Base-by-base conservation (phyloP, 1,140 invertebrate genomes). In the Drosophila jambulina region DNA sequence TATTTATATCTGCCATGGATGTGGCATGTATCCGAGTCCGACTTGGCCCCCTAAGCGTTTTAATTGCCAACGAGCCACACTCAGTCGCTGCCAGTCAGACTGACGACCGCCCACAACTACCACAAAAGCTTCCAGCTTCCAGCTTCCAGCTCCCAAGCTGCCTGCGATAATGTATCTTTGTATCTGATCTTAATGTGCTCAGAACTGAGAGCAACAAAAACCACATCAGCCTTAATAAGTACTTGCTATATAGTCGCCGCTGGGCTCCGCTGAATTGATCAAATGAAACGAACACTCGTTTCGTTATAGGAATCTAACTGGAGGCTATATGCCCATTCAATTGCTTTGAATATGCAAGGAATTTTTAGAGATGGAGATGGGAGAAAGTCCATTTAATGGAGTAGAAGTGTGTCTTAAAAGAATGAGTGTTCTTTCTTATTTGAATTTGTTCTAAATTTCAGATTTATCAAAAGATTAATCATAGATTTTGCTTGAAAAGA, bases 181-280 rank as follows among this genome's bases (percentile, higher is more conserved):
- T 88, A 88, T 88, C 84, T 88, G 85, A 88, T 88, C 84, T 88
- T 88, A 90, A 90, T 88, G 84, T 78, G 80, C 70, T 54, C 65
- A 71, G 72, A 64, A 57, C 57, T 15, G 59, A 21, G 32, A 57
- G 49, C 53, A 69, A 58, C 71, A 34, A 48, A 62, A 38, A 59
- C 51, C 38, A 75, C 72, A 56, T 65, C 51, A 58, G 72, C 71
- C 36, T 53, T 76, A 76, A 49, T 65, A 75, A 76, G 70, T 74
- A 74, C 68, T 74, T 72, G 70, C 70, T 60, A 49, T 42, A 71
- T 70, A 58, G 67, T 72, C 67, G 25, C 34, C 23, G 32, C 45
- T 72, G 51, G 32, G 62, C 34, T 23, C 63, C 54, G 36, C 67
- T 69, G 62, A 48, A 49, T 49, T 59, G 64, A 68, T 70, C 67